Evolutionary conservation across 2,888 invertebrate genomes (phyloP), one percentile per base, ranked within the genome.

Genomic region (Branchipolynoe longqiensis): DNA sequence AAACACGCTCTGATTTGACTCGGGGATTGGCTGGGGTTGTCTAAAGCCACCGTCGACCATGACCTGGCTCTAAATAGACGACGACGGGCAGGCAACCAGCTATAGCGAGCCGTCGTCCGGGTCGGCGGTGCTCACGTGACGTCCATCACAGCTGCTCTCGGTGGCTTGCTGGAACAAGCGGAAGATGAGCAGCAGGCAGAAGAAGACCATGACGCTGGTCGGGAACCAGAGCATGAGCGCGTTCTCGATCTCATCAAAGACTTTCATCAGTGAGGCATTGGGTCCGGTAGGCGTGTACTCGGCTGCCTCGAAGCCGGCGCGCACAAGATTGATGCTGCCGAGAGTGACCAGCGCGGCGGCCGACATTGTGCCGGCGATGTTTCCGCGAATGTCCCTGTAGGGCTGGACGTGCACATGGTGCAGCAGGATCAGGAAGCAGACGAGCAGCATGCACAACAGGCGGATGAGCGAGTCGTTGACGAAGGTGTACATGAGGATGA

Each of bases 321-420:
- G 83, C 14, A 89, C 88, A 31, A 89, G 85, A 78, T 89, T 89
- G 59, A 89, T 87, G 58, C 85, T 86, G 33, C 87, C 88, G 38
- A 89, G 83, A 0, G 87, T 86, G 48, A 89, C 88, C 36, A 89
- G 86, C 0, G 88, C 88, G 14, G 87, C 84, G 22, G 89, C 89
- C 38, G 89, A 88, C 14, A 81, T 78, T 12, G 89, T 89, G 8
- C 88, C 89, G 28, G 89, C 89, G 22, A 88, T 64, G 85, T 89
- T 89, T 25, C 88, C 89, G 6, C 69, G 81, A 6, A 25, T 56
- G 85, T 87, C 86, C 56, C 86, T 87, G 85, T 89, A 89, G n/a
- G 89, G 89, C 74, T 89, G 88, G 64, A 87, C 87, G 84, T 88
- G 86, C 14, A 89, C 88, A 84, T 89, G 89, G 54, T 89, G 89